Conservation (phyloP, 2,888 invertebrate species). For the Lithophane semibrunnea region DNA sequence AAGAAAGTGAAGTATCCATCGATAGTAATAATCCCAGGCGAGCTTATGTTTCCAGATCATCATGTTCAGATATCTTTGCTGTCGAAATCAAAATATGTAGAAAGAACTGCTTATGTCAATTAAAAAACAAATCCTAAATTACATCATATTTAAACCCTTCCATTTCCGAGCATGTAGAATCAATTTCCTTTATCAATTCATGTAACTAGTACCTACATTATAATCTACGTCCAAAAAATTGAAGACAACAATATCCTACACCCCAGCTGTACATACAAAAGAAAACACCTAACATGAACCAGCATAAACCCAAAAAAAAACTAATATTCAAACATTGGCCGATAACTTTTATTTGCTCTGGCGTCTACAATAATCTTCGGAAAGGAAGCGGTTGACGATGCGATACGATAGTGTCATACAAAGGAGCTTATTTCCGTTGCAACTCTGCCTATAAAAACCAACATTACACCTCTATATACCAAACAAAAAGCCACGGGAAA, state of each 20-base stretch:
- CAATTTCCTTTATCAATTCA: neutral
- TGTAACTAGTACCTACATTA: constrained; percentile 1
- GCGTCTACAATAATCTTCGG: constrained; percentile 87
- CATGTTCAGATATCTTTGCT: too few species aligned
- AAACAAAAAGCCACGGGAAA: constrained; percentile 61
- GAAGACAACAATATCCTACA: constrained; percentile 38
- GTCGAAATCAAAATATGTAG: too few species aligned
- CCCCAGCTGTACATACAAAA: constrained; percentile 64
- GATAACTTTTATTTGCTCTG: constrained; percentile 88
- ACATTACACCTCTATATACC: constrained; percentile 71
- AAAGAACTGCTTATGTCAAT: too few species aligned
- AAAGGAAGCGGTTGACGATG: constrained; percentile 89
- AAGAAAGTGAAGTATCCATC: neutral
- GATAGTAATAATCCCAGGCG: too few species aligned
- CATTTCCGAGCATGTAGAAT: neutral
- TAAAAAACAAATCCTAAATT: neutral
- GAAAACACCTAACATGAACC: constrained; percentile 54
- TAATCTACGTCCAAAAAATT: neutral
- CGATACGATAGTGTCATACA: constrained; percentile 88
- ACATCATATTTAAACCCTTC: constrained; percentile 11
- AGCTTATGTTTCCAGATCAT: too few species aligned
- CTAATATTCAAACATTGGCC: constrained; percentile 68
- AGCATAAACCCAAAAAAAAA: constrained; percentile 55
- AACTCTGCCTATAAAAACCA: constrained; percentile 80
- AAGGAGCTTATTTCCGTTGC: constrained; percentile 90